A percentile compares a stretch with the other conserved stretches of the same genome.
Evolutionary conservation across 1,140 invertebrate genomes (phyloP).

Genomic region (Atta cephalotes): DNA sequence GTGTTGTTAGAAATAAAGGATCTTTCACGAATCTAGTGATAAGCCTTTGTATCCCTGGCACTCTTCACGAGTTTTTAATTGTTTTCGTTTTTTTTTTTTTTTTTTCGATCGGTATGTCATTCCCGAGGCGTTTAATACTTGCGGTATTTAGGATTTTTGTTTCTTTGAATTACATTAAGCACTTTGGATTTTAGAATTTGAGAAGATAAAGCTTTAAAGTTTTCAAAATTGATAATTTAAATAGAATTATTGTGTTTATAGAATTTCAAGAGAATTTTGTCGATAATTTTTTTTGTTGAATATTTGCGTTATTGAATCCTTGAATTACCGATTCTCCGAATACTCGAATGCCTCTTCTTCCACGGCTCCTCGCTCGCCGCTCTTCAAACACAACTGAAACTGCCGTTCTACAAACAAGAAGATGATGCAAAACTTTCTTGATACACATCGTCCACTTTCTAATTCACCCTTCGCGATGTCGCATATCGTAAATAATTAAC

Average conservation of each 20-base stretch:
- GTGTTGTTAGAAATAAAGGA: slow-evolving; percentile 44
- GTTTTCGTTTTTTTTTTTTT: background rate
- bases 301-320: background rate
- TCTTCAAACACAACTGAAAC: slow-evolving; percentile 52
- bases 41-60: slow-evolving; percentile 35
- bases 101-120: background rate
- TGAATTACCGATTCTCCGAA: background rate
- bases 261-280: background rate
- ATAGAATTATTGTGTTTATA: background rate
- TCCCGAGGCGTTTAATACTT: background rate
- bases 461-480: slow-evolving; percentile 15
- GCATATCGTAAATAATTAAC: slow-evolving; percentile 15
- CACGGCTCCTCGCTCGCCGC: slow-evolving; percentile 40
- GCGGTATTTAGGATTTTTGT: background rate
- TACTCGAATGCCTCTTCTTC: slow-evolving; percentile 30
- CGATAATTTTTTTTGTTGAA: background rate
- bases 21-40: slow-evolving; percentile 43
- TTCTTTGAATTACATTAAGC: background rate
- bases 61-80: background rate
- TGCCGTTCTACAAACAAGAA: slow-evolving; percentile 53
- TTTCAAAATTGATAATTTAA: background rate
- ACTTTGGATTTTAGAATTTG: background rate
- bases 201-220: background rate
- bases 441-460: slow-evolving; percentile 35
- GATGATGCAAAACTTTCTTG: slow-evolving; percentile 58